Conservation (phyloP, 2,888 invertebrate genomes). For the Congeria kusceri region DNA sequence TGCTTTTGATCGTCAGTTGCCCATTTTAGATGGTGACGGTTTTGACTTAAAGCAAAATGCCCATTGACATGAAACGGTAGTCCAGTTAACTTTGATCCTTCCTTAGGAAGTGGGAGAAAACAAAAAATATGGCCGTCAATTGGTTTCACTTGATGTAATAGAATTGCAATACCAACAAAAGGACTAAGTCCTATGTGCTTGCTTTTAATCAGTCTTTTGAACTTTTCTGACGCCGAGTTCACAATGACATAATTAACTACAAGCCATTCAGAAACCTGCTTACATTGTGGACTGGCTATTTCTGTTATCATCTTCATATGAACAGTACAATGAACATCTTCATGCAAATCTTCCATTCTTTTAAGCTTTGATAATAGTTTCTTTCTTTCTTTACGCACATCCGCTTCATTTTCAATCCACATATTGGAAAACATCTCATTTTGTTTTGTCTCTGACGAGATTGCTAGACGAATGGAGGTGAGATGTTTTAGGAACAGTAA, state of each 20-base stretch:
- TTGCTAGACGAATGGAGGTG: conserved; percentile 63
- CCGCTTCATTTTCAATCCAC: conserved; percentile 2
- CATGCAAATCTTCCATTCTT: too few species aligned
- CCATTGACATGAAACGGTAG: conserved; percentile 83
- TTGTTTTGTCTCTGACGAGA: background rate
- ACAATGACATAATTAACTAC: conserved; percentile 35
- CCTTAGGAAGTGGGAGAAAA: conserved; percentile 80
- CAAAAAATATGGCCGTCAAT: conserved; percentile 59
- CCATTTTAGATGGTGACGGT: conserved; percentile 82
- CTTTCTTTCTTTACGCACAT: background rate
- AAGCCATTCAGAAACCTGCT: conserved; percentile 15
- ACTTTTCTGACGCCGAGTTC: conserved; percentile 24
- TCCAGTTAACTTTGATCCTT: conserved; percentile 74
- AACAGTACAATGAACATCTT: conserved; percentile 5
- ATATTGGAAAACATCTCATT: background rate
- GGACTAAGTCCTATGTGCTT: conserved; percentile 31
- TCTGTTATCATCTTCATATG: conserved; percentile 15
- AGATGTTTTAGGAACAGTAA: conserved; percentile 80
- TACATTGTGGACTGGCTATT: background rate
- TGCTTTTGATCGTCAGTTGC: conserved; percentile 70
- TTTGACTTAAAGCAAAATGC: conserved; percentile 81
- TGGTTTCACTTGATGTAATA: conserved; percentile 13
- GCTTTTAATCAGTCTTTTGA: conserved; percentile 29
- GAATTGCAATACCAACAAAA: conserved; percentile 42
- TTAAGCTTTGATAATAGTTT: background rate